Base-by-base conservation (phyloP, 2,888 invertebrate genomes). In the Cryptocheilus praepositus region DNA sequence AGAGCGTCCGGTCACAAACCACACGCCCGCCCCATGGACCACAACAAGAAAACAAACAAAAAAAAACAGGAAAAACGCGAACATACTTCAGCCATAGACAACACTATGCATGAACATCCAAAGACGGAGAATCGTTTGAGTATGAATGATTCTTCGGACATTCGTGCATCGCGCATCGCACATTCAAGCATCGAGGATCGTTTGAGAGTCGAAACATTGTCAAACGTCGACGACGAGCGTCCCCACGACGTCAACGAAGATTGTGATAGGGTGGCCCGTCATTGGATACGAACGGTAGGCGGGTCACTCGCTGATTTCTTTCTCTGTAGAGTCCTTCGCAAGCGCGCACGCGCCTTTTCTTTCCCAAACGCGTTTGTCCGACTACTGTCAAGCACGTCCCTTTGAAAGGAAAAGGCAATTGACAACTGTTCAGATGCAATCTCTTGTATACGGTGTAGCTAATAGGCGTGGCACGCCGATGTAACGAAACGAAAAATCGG, bases 201-300 rank as follows among this genome's bases (percentile, higher is more conserved):
- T 36, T 36, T 11, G 36, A 11, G 36, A 36, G 36, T 36, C 36
- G 8, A 11, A 36, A 36, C 22, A 53, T 22, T 19, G 21, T 53
- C 53, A 15, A 53, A 7, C 79, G 74, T 69, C 72, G 73, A 76
- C 78, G 78, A 63, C 67, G 70, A 77, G 74, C 79, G 79, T 74
- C 77, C 63, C 59, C 67, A 60, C 71, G 71, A 76, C 75, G 81
- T 75, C 77, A 73, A 79, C 82, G 84, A 85, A 85, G 84, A 88
- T 87, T 88, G 88, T 88, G 88, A 88, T 88, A 87, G 85, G 83
- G 88, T 84, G 84, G 80, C 76, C 81, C 76, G 80, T 76, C 72
- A 67, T 64, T 60, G 49, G 45, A 70, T 73, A 76, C 64, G 71
- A 68, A 72, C 70, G 78, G 71, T 61, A 72, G 80, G 74, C 78